phyloP scores from a whole-genome alignment of 1,140 invertebrate genomes.

The Saccostrea cuccullata region DNA sequence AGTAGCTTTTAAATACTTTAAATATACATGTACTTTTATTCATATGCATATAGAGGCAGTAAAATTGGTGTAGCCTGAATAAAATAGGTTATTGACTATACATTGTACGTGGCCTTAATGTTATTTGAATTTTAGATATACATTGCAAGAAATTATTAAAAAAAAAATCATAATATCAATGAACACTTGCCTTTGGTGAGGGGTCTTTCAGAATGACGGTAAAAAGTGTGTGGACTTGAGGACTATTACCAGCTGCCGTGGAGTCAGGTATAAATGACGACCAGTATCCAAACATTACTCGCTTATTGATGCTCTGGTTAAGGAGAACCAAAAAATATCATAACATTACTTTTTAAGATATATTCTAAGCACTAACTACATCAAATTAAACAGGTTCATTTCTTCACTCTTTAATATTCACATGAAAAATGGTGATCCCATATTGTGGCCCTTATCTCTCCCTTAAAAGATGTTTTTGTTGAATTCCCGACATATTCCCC shows the following conservation, averaged over 20 bases:
- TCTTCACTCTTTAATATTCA: too few species aligned
- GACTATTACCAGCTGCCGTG: slow-evolving; percentile 65
- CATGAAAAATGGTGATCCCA: too few species aligned
- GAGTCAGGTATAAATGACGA: slow-evolving; percentile 83
- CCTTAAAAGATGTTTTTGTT: too few species aligned
- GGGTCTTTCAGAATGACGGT: slow-evolving; percentile 83
- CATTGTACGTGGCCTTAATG: too few species aligned
- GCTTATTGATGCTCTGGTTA: slow-evolving; percentile 80
- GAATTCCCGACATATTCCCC: too few species aligned
- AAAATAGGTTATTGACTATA: too few species aligned
- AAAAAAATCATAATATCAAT: too few species aligned
- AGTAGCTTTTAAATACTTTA: background rate
- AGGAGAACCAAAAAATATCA: background rate
- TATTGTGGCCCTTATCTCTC: background rate
- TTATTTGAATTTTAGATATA: too few species aligned
- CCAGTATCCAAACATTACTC: slow-evolving; percentile 86
- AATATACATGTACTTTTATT: too few species aligned
- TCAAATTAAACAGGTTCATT: background rate
- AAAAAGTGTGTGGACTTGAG: slow-evolving; percentile 79
- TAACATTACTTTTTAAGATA: background rate
- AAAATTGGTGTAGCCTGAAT: too few species aligned
- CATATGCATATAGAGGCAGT: too few species aligned
- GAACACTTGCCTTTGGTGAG: slow-evolving; percentile 79
- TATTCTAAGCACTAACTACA: background rate
- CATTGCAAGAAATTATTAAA: too few species aligned